Evolutionary conservation across 2,113 vertebrate genomes (phyloP).

Genomic region (Lethenteron camtschaticum): DNA sequence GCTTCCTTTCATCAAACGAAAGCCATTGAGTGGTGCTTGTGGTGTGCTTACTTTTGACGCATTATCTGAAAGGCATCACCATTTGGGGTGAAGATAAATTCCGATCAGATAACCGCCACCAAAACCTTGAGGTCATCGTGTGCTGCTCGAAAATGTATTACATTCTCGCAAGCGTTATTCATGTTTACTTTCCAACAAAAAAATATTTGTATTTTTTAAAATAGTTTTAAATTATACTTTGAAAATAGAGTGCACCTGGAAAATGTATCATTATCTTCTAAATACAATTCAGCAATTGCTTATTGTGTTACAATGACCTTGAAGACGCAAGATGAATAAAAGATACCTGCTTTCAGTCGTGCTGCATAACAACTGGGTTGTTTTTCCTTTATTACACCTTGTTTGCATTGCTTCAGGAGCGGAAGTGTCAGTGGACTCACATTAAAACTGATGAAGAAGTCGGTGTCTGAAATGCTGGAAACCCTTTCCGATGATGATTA

Average conservation of each 20-base stretch:
- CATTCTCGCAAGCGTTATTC: neutral
- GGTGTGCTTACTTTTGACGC: no score
- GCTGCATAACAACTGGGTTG: neutral
- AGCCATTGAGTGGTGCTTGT: no score
- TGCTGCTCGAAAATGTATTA: no score
- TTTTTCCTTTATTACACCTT: neutral
- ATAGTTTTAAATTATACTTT: neutral
- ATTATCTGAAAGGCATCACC: no score
- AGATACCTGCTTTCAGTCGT: neutral
- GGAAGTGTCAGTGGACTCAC: conserved; percentile 89
- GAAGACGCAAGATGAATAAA: neutral
- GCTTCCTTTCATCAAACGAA: no score
- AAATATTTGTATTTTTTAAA: neutral
- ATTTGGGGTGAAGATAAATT: no score
- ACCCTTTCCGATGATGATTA: conserved; percentile 93
- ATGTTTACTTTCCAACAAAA: conserved; percentile 2
- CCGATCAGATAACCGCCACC: no score
- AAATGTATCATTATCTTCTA: neutral
- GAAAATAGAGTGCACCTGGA: neutral
- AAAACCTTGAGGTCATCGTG: no score
- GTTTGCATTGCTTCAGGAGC: conserved; percentile 28
- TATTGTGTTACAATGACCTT: neutral
- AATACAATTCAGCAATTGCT: neutral
- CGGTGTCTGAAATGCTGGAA: conserved; percentile 87
- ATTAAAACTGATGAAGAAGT: conserved; percentile 74